phyloP scores from a whole-genome alignment of 2,797 vertebrate genomes.

The Euphonia xanthogaster region DNA sequence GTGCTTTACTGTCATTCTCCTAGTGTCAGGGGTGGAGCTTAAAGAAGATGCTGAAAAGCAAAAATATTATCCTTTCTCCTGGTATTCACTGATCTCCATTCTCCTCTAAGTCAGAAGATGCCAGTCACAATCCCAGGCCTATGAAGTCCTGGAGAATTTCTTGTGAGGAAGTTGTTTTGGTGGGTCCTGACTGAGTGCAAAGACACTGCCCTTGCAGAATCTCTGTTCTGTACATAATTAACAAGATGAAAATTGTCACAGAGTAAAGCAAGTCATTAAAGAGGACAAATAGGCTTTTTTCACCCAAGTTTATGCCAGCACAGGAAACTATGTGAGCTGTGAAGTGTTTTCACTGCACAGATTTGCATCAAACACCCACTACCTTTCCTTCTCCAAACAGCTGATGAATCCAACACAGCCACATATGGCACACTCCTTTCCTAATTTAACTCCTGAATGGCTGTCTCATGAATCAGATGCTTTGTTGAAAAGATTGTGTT shows the following conservation, averaged over 20 bases:
- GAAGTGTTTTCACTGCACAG: background rate
- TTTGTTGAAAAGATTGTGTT: background rate
- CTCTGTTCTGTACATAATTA: background rate
- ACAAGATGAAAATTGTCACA: background rate
- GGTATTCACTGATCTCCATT: background rate
- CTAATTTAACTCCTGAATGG: slow-evolving; percentile 58
- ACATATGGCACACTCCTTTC: slow-evolving; percentile 28
- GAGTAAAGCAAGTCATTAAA: slow-evolving; percentile 16
- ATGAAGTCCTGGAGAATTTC: background rate
- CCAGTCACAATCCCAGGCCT: background rate
- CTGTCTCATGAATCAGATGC: slow-evolving; percentile 48
- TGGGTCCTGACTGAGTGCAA: background rate
- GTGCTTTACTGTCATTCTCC: background rate
- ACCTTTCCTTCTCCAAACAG: background rate
- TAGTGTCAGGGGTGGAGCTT: background rate
- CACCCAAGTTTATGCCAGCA: slow-evolving; percentile 41
- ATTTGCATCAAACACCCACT: slow-evolving; percentile 44
- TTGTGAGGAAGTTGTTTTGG: background rate
- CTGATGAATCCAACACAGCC: slow-evolving; percentile 28
- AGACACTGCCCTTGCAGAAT: background rate
- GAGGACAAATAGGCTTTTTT: slow-evolving; percentile 31
- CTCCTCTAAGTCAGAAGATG: background rate
- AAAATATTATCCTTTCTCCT: background rate
- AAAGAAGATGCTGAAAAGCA: background rate
- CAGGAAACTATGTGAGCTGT: background rate